Conservation (phyloP, 2,113 vertebrate genomes). For the Oncorhynchus mykiss region DNA sequence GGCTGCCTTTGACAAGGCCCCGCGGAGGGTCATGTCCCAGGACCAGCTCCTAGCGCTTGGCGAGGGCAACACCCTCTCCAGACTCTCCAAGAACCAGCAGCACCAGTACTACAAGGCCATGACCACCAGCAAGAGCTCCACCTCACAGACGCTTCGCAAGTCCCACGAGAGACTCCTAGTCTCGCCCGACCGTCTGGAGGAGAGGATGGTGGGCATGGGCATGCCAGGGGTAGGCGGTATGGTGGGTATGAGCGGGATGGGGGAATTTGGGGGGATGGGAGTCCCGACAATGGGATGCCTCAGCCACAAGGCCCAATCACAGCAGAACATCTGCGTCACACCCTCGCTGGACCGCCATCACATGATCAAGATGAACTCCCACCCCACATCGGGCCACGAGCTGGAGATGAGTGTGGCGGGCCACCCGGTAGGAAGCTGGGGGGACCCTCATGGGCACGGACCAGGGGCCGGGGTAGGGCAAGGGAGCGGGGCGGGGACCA, state of each 20-base stretch:
- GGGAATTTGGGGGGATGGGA: constrained; percentile 53
- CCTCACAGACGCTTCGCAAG: constrained; percentile 67
- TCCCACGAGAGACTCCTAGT: constrained; percentile 72
- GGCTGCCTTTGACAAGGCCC: constrained; percentile 55
- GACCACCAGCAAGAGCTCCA: constrained; percentile 68
- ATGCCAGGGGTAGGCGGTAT: constrained; percentile 43
- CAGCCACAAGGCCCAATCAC: constrained; percentile 81
- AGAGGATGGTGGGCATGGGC: constrained; percentile 60
- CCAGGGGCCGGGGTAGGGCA: constrained; percentile 65
- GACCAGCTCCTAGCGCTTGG: constrained; percentile 79
- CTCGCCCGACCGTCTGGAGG: constrained; percentile 66
- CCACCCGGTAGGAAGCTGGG: constrained; percentile 11
- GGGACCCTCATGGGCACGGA: constrained; percentile 44
- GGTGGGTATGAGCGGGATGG: constrained; percentile 43
- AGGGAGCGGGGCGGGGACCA: constrained; percentile 46
- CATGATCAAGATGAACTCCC: constrained; percentile 88
- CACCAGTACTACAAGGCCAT: constrained; percentile 77
- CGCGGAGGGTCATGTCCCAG: constrained; percentile 85
- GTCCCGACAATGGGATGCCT: constrained; percentile 71
- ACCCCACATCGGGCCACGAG: constrained; percentile 76
- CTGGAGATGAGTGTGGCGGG: constrained; percentile 53
- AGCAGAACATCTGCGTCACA: constrained; percentile 82
- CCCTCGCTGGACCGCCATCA: constrained; percentile 82
- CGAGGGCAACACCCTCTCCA: constrained; percentile 73
- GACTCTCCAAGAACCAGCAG: constrained; percentile 77